These are phyloP conservation scores for Drosophila tanythrix DNA, from an alignment of 2,888 invertebrate species.

Conservation along the genomic window DNA sequence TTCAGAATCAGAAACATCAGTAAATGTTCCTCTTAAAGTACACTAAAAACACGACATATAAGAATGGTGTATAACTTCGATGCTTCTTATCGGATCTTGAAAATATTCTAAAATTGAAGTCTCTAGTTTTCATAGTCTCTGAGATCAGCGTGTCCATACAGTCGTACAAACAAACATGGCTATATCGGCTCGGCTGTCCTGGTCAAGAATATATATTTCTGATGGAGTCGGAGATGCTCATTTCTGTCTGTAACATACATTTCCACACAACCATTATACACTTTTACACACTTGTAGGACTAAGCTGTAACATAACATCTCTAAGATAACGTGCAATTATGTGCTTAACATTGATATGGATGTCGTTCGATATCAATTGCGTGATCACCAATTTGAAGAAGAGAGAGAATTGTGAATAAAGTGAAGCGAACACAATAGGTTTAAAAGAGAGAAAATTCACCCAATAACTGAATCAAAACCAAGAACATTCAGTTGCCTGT, in stretches of 20 bases:
- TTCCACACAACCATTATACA: neutral
- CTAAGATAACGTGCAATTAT: no score
- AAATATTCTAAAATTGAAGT: neutral
- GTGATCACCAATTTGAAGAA: no score
- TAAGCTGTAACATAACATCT: no score
- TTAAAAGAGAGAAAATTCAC: neutral
- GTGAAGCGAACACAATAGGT: neutral
- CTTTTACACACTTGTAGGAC: neutral
- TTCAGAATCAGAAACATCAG: neutral
- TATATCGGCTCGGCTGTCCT: no score
- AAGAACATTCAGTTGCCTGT: neutral
- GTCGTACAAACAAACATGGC: no score
- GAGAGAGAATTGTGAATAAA: no score
- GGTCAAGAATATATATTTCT: neutral
- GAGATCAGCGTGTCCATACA: neutral
- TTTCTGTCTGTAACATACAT: neutral
- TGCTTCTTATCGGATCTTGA: neutral
- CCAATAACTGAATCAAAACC: neutral
- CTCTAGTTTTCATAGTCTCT: neutral
- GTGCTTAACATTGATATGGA: no score
- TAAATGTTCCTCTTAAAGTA: neutral
- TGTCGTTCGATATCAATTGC: no score
- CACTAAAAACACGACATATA: neutral
- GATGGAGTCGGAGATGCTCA: no score
- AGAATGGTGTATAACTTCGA: neutral